Base-by-base conservation (phyloP, 2,888 invertebrate genomes). In the Neocrepidodera transversa region DNA sequence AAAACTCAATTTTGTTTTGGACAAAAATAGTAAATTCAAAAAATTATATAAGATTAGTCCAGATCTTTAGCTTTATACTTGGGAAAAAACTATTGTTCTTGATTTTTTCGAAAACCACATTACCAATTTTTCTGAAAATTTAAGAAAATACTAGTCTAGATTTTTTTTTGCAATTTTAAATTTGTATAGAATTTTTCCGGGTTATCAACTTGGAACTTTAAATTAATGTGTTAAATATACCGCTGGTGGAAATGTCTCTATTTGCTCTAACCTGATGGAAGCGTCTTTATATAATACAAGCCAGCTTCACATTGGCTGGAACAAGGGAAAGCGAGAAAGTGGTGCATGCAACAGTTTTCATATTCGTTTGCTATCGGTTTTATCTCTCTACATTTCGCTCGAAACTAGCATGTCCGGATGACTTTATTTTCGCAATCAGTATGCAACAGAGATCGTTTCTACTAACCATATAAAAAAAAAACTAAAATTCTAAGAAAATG, bases 281-380 rank as follows among this genome's bases (percentile, higher is more conserved):
- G 28, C 13, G n/a, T 45, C 45, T 45, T 14, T 26, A 45, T 26
- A 5, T 14, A 11, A n/a, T 16, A 17, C 47, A 20, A 48, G 26
- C 26, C 14, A 10, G 36, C 40, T 48, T 55, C 28, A 42, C 48
- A 18, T 55, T 30, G 23, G 47, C 55, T 30, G 55, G 55, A 48
- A 48, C 30, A 10, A 28, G 26, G 48, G 18, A 38, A 54, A 54
- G 47, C 54, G 54, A 47, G 47, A 54, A 48, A 55, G 55, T 48
- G 55, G 38, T 55, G 55, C 55, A 55, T 55, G 55, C 55, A 55
- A 55, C 55, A 55, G 55, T 55, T 55, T 55, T 48, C 48, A 35
- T 13, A 16, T 40, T 38, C 23, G 40, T 52, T 42, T 30, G 26
- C 45, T 45, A 14, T 45, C 45, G 6, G 23, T 23, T 42, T 42